Conservation (phyloP, 2,888 invertebrate species). For the Synanthedon andrenaeformis region DNA sequence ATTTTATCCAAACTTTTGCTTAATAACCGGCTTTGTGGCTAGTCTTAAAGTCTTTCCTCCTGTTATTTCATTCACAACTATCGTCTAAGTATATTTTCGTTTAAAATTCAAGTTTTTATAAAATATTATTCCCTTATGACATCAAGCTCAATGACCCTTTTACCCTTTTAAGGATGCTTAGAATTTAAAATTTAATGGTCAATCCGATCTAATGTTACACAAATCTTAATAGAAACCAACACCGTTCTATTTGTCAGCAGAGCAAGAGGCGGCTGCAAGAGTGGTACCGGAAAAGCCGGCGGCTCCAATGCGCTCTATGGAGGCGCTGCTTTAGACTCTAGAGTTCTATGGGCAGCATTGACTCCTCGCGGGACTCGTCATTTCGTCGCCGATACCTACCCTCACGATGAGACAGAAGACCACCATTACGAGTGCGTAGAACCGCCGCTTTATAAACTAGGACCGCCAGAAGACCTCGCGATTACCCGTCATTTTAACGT, state of each 20-base stretch:
- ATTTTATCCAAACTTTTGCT: too few relatives aligned
- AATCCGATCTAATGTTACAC: too few relatives aligned
- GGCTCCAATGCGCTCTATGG: slow-evolving; percentile 58
- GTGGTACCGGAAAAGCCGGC: slow-evolving; percentile 64
- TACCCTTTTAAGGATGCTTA: too few relatives aligned
- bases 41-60: too few relatives aligned
- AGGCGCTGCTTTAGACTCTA: slow-evolving; percentile 72
- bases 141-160: too few relatives aligned
- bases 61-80: too few relatives aligned
- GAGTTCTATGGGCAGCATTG: slow-evolving; percentile 85
- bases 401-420: slow-evolving; percentile 73
- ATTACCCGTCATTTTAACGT: slow-evolving; percentile 85
- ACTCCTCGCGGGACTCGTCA: slow-evolving; percentile 86
- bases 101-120: too few relatives aligned
- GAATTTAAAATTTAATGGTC: too few relatives aligned
- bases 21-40: too few relatives aligned
- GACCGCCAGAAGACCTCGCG: slow-evolving; percentile 55
- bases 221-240: too few relatives aligned
- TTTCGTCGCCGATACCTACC: slow-evolving; percentile 77
- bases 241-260: slow-evolving; percentile 18
- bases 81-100: too few relatives aligned
- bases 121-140: too few relatives aligned
- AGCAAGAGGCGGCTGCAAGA: slow-evolving; percentile 66
- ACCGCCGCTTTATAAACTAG: slow-evolving; percentile 61
- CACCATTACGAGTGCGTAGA: slow-evolving; percentile 81